Conservation (phyloP, 2,888 invertebrate genomes). For the Podotricha telesiphe region DNA sequence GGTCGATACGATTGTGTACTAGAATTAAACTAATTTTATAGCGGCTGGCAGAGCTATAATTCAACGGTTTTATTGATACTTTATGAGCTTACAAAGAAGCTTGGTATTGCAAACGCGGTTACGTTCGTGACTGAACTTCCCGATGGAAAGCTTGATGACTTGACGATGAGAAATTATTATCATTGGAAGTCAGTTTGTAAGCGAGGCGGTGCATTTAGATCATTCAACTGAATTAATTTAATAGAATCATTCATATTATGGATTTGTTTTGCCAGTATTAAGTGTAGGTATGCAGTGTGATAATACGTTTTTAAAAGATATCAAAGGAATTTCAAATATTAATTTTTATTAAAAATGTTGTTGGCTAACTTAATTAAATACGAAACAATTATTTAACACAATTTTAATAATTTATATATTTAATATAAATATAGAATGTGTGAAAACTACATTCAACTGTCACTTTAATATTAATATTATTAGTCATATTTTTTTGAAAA, state of each 20-base stretch:
- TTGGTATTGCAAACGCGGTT: conserved; percentile 68
- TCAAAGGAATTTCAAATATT: too few relatives aligned
- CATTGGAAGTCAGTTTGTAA: conserved; percentile 44
- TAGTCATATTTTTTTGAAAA: too few relatives aligned
- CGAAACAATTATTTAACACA: too few relatives aligned
- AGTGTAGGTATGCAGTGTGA: too few relatives aligned
- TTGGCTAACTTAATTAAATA: too few relatives aligned
- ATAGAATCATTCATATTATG: conserved; percentile 15
- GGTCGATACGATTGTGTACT: conserved; percentile 60
- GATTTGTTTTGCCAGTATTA: neutral
- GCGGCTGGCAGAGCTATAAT: conserved; percentile 68
- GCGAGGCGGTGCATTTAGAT: conserved; percentile 47
- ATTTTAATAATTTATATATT: too few relatives aligned
- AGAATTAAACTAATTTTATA: conserved; percentile 68
- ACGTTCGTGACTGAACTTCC: conserved; percentile 73
- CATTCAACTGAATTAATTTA: conserved; percentile 31
- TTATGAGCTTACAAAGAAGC: conserved; percentile 75
- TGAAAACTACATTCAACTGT: too few relatives aligned
- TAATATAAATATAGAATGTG: too few relatives aligned
- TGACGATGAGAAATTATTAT: conserved; percentile 64
- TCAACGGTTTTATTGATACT: conserved; percentile 78
- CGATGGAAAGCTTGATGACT: conserved; percentile 63
- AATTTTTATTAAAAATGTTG: too few relatives aligned
- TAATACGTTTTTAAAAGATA: too few relatives aligned
- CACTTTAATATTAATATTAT: too few relatives aligned